phyloP scores from a whole-genome alignment of 2,113 vertebrate species.

The Crocuta crocuta region DNA sequence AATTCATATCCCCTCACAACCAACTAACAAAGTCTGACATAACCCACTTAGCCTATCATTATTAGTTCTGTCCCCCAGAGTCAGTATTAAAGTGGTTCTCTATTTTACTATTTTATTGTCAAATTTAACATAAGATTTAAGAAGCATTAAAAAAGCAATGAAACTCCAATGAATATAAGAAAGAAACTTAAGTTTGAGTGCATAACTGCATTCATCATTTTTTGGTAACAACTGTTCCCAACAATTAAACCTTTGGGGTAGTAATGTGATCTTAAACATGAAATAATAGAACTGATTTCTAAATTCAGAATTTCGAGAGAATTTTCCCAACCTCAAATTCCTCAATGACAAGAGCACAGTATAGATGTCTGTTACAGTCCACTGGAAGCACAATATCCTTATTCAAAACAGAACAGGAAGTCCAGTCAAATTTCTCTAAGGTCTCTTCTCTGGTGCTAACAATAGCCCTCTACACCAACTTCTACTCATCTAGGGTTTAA shows the following conservation, averaged over 20 bases:
- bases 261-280: constrained; percentile 12
- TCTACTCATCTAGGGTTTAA: constrained; percentile 35
- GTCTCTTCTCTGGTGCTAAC: constrained; percentile 26
- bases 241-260: constrained; percentile 11
- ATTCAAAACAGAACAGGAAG: constrained; percentile 61
- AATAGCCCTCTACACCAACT: constrained; percentile 16
- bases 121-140: constrained; percentile 44
- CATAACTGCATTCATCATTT: background rate
- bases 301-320: constrained; percentile 37
- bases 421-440: constrained; percentile 32
- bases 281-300: constrained; percentile 25
- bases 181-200: background rate
- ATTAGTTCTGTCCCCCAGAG: background rate
- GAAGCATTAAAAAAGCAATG: constrained; percentile 8
- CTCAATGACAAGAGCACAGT: constrained; percentile 5
- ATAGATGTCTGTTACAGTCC: constrained; percentile 9
- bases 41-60: background rate
- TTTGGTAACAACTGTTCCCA: background rate
- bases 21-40: background rate
- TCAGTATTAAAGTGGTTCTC: background rate
- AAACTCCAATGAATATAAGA: background rate
- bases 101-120: constrained; percentile 42
- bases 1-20: background rate
- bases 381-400: constrained; percentile 36
- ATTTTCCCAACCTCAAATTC: constrained; percentile 20